Conservation (phyloP, 1,140 invertebrate genomes). For the Holcopasites calliopsidis region DNA sequence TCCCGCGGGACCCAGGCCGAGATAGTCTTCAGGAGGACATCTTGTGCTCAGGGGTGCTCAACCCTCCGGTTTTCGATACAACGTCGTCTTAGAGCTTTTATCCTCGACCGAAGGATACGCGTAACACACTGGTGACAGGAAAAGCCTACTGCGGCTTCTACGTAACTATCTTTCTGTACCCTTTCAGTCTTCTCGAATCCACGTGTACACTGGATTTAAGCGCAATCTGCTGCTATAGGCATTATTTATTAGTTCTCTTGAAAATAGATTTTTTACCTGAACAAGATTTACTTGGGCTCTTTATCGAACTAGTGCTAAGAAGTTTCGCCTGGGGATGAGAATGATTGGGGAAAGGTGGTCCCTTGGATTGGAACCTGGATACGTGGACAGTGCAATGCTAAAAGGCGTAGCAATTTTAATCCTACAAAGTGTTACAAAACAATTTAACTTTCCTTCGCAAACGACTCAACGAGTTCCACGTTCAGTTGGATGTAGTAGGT, state of each 20-base stretch:
- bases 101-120: conserved; percentile 49
- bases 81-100: conserved; percentile 47
- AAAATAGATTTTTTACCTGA: conserved; percentile 3
- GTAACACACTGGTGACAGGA: conserved; percentile 49
- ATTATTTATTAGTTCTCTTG: conserved; percentile 32
- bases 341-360: not conserved
- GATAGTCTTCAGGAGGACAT: conserved; percentile 79
- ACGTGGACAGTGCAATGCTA: too few relatives aligned
- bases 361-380: too few relatives aligned
- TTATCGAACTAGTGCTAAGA: not conserved
- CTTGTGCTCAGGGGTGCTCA: conserved; percentile 72
- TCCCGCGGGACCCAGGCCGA: conserved; percentile 76
- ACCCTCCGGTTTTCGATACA: conserved; percentile 59
- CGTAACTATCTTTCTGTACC: conserved; percentile 56
- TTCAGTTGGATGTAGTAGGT: too few relatives aligned
- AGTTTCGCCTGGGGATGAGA: not conserved
- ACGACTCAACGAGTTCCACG: too few relatives aligned
- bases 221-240: conserved; percentile 13
- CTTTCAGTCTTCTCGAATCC: conserved; percentile 32
- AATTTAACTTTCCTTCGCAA: too few relatives aligned
- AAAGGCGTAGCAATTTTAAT: too few relatives aligned
- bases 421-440: too few relatives aligned
- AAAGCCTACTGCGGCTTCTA: conserved; percentile 57
- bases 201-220: conserved; percentile 49
- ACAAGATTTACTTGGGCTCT: not conserved